phyloP scores from a whole-genome alignment of 2,888 invertebrate species.

The Nomada ruficornis region DNA sequence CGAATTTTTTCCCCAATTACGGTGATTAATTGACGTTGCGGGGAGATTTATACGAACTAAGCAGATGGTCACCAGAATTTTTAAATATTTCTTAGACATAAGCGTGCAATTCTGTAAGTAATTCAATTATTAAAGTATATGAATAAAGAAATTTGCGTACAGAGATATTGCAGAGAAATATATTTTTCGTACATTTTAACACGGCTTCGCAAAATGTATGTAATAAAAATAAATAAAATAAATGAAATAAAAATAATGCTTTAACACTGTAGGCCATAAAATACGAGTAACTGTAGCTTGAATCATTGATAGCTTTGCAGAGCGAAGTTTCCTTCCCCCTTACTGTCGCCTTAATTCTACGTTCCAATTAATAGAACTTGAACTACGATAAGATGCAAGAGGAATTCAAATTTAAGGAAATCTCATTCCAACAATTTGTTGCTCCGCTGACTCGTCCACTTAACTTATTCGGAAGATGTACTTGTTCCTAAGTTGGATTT shows the following conservation, averaged over 20 bases:
- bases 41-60: background rate
- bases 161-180: background rate
- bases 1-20: constrained; percentile 7
- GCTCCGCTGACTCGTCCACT: constrained; percentile 7
- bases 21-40: constrained; percentile 1
- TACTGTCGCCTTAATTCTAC: background rate
- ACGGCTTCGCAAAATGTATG: too few relatives aligned
- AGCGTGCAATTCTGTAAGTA: too few relatives aligned
- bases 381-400: constrained; percentile 6
- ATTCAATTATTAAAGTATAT: too few relatives aligned
- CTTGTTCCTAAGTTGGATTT: constrained; percentile 32
- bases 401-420: constrained; percentile 13
- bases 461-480: constrained; percentile 36
- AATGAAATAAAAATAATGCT: background rate
- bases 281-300: background rate
- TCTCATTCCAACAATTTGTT: constrained; percentile 31
- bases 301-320: background rate
- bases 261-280: background rate
- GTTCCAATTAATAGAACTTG: background rate
- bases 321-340: background rate
- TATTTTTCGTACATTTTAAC: too few relatives aligned
- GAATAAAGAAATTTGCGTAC: background rate
- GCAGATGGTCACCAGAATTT: background rate
- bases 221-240: too few relatives aligned
- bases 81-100: background rate